Conservation (phyloP, 2,888 invertebrate genomes). For the Tetramorium bicarinatum region DNA sequence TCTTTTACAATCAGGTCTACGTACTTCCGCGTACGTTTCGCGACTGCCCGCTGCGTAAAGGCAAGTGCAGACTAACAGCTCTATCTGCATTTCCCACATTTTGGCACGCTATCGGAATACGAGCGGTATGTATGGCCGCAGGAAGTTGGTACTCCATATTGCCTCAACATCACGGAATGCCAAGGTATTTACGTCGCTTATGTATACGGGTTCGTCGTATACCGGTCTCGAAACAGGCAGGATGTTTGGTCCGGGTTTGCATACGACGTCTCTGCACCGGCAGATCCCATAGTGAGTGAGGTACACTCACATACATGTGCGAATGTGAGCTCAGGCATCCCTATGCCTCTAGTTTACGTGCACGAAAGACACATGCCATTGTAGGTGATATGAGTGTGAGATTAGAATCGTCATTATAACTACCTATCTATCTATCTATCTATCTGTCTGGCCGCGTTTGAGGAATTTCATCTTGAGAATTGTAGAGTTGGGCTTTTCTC, state of each 20-base stretch:
- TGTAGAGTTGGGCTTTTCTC: not conserved
- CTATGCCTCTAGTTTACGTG: not conserved
- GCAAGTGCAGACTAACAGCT: slow-evolving; percentile 24
- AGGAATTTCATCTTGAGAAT: slow-evolving; percentile 9
- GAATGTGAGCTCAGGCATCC: not conserved
- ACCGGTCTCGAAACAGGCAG: slow-evolving; percentile 30
- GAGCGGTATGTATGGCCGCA: slow-evolving; percentile 26
- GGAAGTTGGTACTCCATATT: slow-evolving; percentile 35
- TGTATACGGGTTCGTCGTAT: slow-evolving; percentile 17
- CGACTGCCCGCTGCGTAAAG: not conserved
- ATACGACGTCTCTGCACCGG: slow-evolving; percentile 6
- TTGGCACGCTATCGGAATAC: slow-evolving; percentile 35
- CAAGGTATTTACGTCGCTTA: slow-evolving; percentile 50
- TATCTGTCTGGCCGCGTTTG: not conserved
- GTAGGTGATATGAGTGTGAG: not conserved
- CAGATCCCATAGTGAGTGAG: not conserved
- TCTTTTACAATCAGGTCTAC: not conserved
- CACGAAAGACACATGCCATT: slow-evolving; percentile 15
- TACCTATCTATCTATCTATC: not conserved
- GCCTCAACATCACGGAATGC: slow-evolving; percentile 42
- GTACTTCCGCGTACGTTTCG: not conserved
- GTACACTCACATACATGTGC: not conserved
- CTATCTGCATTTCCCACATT: slow-evolving; percentile 49
- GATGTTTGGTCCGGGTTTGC: slow-evolving; percentile 34
- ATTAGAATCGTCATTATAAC: slow-evolving; percentile 34